Evolutionary conservation across 2,888 invertebrate species (phyloP).

Genomic region (Charanyca ferruginea): DNA sequence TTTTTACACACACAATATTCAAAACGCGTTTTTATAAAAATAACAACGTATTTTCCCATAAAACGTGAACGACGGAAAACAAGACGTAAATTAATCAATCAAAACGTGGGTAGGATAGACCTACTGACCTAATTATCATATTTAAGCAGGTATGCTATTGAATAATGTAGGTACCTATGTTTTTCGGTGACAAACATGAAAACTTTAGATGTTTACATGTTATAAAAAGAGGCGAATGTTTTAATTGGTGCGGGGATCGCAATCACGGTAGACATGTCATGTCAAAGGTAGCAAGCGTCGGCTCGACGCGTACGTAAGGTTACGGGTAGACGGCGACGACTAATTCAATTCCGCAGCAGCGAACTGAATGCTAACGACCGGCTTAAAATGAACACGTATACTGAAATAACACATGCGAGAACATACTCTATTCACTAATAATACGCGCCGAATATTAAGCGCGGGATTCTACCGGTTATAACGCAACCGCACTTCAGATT

Average conservation of each 20-base stretch:
- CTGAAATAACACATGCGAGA: constrained; percentile 68
- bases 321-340: constrained; percentile 68
- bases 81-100: constrained; percentile 52
- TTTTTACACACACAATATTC: not conserved
- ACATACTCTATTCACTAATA: constrained; percentile 62
- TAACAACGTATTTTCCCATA: constrained; percentile 14
- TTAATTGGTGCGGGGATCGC: constrained; percentile 64
- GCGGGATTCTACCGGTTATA: constrained; percentile 36
- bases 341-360: constrained; percentile 75
- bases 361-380: constrained; percentile 76
- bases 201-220: constrained; percentile 35
- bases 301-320: constrained; percentile 64
- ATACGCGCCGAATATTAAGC: constrained; percentile 56
- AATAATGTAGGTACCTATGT: constrained; percentile 26
- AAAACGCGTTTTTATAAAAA: constrained; percentile 12
- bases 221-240: constrained; percentile 35
- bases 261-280: constrained; percentile 65
- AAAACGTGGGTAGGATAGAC: constrained; percentile 49
- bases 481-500: constrained; percentile 31
- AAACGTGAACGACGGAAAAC: constrained; percentile 30
- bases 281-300: constrained; percentile 59
- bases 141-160: constrained; percentile 31
- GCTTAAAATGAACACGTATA: constrained; percentile 72
- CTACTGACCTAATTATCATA: constrained; percentile 61
- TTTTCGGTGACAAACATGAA: constrained; percentile 24